A percentile compares a stretch with the other conserved stretches of the same genome.
Evolutionary conservation across 2,888 invertebrate species (phyloP).

Genomic region (Megaustenia siamemsis): DNA sequence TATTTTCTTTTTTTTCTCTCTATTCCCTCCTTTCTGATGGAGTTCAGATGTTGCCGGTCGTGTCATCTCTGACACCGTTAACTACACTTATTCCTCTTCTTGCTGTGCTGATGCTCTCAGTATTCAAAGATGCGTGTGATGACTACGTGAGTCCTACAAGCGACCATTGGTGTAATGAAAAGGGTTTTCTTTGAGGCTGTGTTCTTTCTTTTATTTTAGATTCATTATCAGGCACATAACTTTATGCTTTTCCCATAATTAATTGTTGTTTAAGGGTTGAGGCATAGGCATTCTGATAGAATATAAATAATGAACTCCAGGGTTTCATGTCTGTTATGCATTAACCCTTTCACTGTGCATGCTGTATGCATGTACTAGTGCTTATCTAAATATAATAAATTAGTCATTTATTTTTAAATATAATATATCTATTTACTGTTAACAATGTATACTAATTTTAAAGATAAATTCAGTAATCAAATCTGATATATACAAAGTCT

Average conservation of each 20-base stretch:
- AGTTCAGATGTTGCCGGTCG: conserved; percentile 91
- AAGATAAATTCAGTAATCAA: not conserved
- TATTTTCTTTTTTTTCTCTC: conserved; percentile 11
- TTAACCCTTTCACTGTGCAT: not conserved
- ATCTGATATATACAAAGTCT: not conserved
- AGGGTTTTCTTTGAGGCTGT: not conserved
- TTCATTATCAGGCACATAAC: not conserved
- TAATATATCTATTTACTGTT: not conserved
- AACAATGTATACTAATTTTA: not conserved
- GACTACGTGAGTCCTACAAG: conserved; percentile 86
- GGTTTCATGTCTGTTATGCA: not conserved
- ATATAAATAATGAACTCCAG: not conserved
- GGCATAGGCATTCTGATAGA: not conserved
- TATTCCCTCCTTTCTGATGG: not conserved
- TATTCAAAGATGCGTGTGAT: conserved; percentile 98
- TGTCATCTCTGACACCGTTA: conserved; percentile 97
- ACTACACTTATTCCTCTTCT: conserved; percentile 98
- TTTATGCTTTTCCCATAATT: conserved; percentile 25
- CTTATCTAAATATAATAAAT: not conserved
- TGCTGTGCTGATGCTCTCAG: conserved; percentile 95
- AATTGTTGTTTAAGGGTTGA: conserved; percentile 21
- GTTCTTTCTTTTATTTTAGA: conserved; percentile 14
- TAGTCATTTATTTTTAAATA: not conserved
- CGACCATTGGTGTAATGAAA: conserved; percentile 9
- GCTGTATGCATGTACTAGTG: not conserved